Evolutionary conservation across 2,797 vertebrate species (phyloP).

Genomic region (Staurois parvus): DNA sequence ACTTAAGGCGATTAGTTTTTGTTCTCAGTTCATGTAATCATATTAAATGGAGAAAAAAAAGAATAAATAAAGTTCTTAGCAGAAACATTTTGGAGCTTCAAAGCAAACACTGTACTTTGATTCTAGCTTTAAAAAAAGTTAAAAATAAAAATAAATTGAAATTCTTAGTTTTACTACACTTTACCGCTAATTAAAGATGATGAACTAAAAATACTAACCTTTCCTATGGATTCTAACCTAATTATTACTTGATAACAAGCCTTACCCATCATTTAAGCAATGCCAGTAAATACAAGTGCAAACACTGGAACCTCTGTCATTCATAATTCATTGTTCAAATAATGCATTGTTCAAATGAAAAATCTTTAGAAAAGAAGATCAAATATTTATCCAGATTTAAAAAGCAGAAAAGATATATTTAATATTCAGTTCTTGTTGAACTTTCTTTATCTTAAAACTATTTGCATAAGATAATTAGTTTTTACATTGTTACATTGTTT

Average conservation of each 20-base stretch:
- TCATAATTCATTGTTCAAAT: not conserved
- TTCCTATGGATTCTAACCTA: not conserved
- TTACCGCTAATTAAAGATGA: slow-evolving; percentile 4
- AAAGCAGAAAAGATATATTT: not conserved
- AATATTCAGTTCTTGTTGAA: slow-evolving; percentile 2
- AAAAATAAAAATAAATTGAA: slow-evolving; percentile 4
- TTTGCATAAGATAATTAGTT: slow-evolving; percentile 1
- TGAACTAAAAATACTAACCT: not conserved
- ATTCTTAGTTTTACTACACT: not conserved
- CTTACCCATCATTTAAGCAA: not conserved
- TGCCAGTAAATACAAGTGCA: not conserved
- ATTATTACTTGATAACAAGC: not conserved
- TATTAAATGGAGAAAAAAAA: slow-evolving; percentile 39
- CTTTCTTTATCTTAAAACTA: not conserved
- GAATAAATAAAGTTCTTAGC: slow-evolving; percentile 10
- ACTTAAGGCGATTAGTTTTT: slow-evolving; percentile 60
- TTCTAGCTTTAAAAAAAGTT: not conserved
- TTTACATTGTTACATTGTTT: slow-evolving; percentile 4
- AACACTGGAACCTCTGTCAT: not conserved
- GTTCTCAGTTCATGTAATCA: slow-evolving; percentile 43
- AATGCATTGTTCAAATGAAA: not conserved
- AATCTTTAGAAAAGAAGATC: not conserved
- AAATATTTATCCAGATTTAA: slow-evolving; percentile 9
- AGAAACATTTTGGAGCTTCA: slow-evolving; percentile 23
- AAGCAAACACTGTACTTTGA: slow-evolving; percentile 6